Evolutionary conservation across 2,888 invertebrate genomes (phyloP).

Genomic region (Dysmachus trigonus): DNA sequence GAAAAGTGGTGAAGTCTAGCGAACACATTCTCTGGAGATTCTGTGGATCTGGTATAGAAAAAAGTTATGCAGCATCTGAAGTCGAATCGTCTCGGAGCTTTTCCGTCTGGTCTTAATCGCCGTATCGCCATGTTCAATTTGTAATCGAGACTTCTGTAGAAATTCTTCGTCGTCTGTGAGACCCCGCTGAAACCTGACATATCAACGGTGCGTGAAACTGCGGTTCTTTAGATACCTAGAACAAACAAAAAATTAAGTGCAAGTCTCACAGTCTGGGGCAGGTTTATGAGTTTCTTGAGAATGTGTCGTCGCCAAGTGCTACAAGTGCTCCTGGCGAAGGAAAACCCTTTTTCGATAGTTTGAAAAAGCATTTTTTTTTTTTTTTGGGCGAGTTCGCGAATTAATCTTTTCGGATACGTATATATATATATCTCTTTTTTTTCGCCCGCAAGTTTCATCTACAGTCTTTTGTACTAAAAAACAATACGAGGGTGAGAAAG

Average conservation of each 20-base stretch:
- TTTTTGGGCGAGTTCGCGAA: background rate
- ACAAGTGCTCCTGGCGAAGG: background rate
- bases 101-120: background rate
- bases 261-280: background rate
- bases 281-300: background rate
- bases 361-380: background rate
- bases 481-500: slow-evolving; percentile 32
- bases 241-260: background rate
- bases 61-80: slow-evolving; percentile 10
- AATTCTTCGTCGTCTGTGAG: background rate
- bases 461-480: slow-evolving; percentile 16
- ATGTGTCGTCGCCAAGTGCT: background rate
- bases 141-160: background rate
- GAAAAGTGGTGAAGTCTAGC: background rate
- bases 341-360: background rate
- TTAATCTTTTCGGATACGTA: background rate
- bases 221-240: background rate
- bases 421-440: background rate
- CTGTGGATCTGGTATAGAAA: background rate
- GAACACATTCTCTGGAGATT: background rate
- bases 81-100: background rate
- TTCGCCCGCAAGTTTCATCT: background rate
- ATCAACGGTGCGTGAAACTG: background rate
- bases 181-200: background rate
- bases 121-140: slow-evolving; percentile 30